A percentile compares a stretch with the other conserved stretches of the same genome.
These are phyloP conservation scores for Salvelinus alpinus DNA, from an alignment of 2,113 vertebrate species.

Conservation along the genomic window DNA sequence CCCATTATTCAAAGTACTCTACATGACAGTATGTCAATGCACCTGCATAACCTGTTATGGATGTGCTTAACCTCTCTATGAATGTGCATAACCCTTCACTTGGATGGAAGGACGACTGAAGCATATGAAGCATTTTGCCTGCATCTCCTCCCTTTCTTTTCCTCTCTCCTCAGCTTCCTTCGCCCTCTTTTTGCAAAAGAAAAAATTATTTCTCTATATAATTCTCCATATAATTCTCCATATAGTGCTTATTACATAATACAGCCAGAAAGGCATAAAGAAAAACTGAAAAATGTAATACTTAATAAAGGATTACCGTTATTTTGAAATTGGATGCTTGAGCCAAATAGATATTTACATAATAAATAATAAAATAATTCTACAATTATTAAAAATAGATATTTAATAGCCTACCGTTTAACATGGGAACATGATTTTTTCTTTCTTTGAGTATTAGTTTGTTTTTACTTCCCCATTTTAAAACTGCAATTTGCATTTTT, in stretches of 20 bases:
- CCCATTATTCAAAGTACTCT: not conserved
- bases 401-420: not conserved
- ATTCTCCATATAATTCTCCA: not conserved
- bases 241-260: slow-evolving; percentile 14
- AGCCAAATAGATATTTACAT: too few species aligned
- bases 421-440: not conserved
- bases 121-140: slow-evolving; percentile 2
- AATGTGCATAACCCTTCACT: too few species aligned
- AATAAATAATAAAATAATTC: too few species aligned
- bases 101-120: slow-evolving; percentile 31
- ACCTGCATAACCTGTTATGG: slow-evolving; percentile 19
- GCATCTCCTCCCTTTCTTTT: not conserved
- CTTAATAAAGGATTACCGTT: too few species aligned
- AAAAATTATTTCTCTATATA: slow-evolving; percentile 44
- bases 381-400: too few species aligned
- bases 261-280: slow-evolving; percentile 25
- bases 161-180: slow-evolving; percentile 30
- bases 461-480: not conserved
- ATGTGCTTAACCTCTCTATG: slow-evolving; percentile 15
- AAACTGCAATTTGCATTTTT: slow-evolving; percentile 49
- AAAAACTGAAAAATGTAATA: slow-evolving; percentile 9
- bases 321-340: too few species aligned
- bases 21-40: not conserved
- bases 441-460: too few species aligned
- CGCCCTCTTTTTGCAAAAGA: slow-evolving; percentile 10